Evolutionary conservation across 2,113 vertebrate species (phyloP), one percentile per base, ranked within the genome.

Genomic region (Hippocampus barbouri): DNA sequence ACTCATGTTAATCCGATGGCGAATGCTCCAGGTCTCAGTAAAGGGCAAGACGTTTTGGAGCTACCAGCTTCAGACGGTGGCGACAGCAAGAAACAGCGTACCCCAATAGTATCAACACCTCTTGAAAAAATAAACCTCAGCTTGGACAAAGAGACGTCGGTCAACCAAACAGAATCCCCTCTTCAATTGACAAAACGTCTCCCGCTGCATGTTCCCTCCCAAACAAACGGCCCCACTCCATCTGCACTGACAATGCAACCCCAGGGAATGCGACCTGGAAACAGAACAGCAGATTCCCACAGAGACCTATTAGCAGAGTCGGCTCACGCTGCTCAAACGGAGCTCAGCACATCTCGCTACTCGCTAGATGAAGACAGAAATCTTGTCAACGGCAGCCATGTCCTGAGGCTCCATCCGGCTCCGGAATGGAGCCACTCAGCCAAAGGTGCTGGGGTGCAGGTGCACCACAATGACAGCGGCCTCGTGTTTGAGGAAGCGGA

Each of bases 401-500:
- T 93, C 77, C 86, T 93, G 49, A 91, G 86, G 89, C 92, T 93
- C n/a, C 90, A 76, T 16, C 91, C 90, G 1, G 88, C 91, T 70
- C 71, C 83, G 1, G 85, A 89, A 30, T 81, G 85, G 89, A 81
- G 74, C 64, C 79, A 3, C 21, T 70, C 69, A 0, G 27, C 65
- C 4, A 66, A 77, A 43, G 80, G 81, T 0, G 43, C 82, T 5
- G 68, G 59, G 64, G 69, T 5, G 54, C 78, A 72, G 73, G 68
- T 78, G 20, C 76, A 49, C 3, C 80, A 85, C 66, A 79, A 72
- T 15, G 81, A 69, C 20, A 84, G 70, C 14, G 90, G 92, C 60
- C 88, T 93, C 0, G 86, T 93, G 71, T 93, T 93, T 70, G 90
- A 93, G 51, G 91, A 93, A 66, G 81, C 82, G 27, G 79, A 51